These are phyloP conservation scores for Pelmatolapia mariae DNA, from an alignment of 2,113 vertebrate genomes.

Conservation along the genomic window DNA sequence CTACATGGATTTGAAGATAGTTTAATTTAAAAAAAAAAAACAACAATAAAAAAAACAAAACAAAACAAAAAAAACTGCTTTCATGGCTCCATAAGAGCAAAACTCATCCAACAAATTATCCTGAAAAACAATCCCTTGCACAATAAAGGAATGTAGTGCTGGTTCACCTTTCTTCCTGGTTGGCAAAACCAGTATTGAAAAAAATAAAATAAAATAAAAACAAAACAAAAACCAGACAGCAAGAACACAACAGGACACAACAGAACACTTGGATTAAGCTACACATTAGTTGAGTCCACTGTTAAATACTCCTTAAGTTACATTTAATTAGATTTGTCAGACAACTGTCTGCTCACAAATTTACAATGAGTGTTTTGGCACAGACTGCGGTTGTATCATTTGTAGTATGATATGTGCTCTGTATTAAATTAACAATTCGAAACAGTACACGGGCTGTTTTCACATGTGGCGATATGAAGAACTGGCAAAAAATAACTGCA, in stretches of 20 bases:
- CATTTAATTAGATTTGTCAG: not conserved
- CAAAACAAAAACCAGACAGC: not conserved
- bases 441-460: not conserved
- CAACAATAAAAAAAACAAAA: not conserved
- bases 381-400: not conserved
- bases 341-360: not conserved
- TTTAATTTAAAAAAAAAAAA: not conserved
- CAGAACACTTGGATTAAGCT: conserved; percentile 38
- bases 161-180: conserved; percentile 1
- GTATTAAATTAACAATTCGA: not conserved
- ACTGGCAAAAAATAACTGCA: not conserved
- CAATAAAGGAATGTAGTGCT: conserved; percentile 65
- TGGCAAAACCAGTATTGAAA: not conserved
- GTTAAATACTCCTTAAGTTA: not conserved
- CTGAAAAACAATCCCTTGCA: conserved; percentile 18
- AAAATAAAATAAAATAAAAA: not conserved
- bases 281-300: not conserved
- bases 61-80: not conserved
- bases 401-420: not conserved
- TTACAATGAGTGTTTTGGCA: conserved; percentile 38
- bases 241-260: not conserved
- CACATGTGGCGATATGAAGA: conserved; percentile 1
- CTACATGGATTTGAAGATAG: not conserved
- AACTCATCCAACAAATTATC: conserved; percentile 9
- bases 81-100: not conserved